phyloP scores from a whole-genome alignment of 2,797 vertebrate species.

The Galaxias olidus region DNA sequence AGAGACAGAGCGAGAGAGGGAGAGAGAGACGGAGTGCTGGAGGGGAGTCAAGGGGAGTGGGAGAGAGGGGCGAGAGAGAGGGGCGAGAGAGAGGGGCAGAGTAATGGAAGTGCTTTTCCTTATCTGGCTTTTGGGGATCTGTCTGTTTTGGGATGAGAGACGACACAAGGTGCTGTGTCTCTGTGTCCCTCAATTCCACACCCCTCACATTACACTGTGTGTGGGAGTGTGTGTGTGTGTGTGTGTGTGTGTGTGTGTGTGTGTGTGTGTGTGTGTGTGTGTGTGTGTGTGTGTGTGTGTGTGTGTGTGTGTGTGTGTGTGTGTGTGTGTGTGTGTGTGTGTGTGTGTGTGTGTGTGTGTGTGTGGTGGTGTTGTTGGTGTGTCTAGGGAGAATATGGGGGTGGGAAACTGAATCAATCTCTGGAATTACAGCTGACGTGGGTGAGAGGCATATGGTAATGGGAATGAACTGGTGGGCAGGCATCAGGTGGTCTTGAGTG shows the following conservation, averaged over 20 bases:
- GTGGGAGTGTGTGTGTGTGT: not conserved
- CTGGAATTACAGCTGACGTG: constrained; percentile 13
- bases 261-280: constrained; percentile 32
- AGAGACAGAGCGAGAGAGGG: constrained; percentile 28
- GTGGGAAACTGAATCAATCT: constrained; percentile 31
- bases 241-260: not conserved
- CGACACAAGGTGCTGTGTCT: constrained; percentile 55
- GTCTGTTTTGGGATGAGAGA: constrained; percentile 51
- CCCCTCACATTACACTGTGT: constrained; percentile 28
- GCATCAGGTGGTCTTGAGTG: constrained; percentile 38
- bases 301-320: constrained; percentile 19
- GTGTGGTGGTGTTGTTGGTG: not conserved
- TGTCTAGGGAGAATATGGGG: not conserved
- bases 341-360: constrained; percentile 12
- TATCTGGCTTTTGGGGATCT: not conserved
- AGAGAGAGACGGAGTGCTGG: constrained; percentile 24
- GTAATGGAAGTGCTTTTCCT: not conserved
- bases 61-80: constrained; percentile 23
- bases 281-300: constrained; percentile 20
- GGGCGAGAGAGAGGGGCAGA: not conserved
- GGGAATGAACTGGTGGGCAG: constrained; percentile 37
- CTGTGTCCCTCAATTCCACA: constrained; percentile 57
- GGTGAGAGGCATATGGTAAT: constrained; percentile 38
- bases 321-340: constrained; percentile 26
- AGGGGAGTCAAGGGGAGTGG: constrained; percentile 28